Base-by-base conservation (phyloP, 1,140 invertebrate species). In the Ganaspis sp. region DNA sequence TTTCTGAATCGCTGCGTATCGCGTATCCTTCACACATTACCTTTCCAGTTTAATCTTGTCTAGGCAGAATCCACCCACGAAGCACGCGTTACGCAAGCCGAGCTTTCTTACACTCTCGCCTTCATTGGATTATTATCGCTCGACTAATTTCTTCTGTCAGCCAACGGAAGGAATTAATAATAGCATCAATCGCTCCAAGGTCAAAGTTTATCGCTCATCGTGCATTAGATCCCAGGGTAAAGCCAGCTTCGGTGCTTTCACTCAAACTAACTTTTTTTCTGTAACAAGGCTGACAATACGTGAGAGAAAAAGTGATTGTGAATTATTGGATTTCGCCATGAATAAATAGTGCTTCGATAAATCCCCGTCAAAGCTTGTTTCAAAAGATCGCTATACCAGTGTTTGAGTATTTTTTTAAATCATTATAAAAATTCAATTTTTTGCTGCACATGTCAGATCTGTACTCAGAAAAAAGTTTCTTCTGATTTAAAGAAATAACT, bases 121-220 rank as follows among this genome's bases (percentile, higher is more conserved):
- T 53, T 54, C 21, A 54, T 19, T 54, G 5, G 23, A 54, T 54
- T 54, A 58, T 26, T 26, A 58, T 58, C 54, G 11, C 53, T 21
- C 23, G 53, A 21, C 53, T 58, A 58, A 58, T 58, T 58, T 58
- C 53, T 58, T 23, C 53, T 26, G 17, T 12, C 8, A 2, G 17
- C 53, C 19, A 58, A 19, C 53, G 21, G 53, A 58, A 21, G 19
- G 53, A 58, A 58, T 58, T 58, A 58, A 58, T 58, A 58, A 58
- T 58, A 58, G 53, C 53, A 58, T 58, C 53, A 26, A 58, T 58
- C 53, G 53, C 23, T 58, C 6, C 53, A 58, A 58, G 53, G 53
- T 58, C 53, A 58, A 58, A 58, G 21, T 58, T 58, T 58, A 58
- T 58, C 19, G 53, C 17, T 49, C 45, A 49, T 15, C 45, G 45